Evolutionary conservation across 2,113 vertebrate genomes (phyloP).

Genomic region (Amblyopsis rosae): DNA sequence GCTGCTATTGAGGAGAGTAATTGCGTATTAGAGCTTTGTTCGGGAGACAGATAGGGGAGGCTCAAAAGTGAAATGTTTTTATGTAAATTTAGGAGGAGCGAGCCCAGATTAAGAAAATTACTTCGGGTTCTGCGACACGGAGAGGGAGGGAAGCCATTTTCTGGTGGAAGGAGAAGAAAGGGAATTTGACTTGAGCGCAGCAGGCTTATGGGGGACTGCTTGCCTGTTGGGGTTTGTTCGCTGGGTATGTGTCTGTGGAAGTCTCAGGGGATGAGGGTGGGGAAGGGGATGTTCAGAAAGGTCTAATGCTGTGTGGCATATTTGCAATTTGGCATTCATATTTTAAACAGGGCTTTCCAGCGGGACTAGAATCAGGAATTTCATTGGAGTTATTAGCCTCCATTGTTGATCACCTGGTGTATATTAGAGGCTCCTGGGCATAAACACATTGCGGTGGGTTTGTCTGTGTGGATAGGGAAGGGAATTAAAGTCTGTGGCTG

Average conservation of each 20-base stretch:
- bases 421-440: conserved; percentile 61
- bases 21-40: conserved; percentile 62
- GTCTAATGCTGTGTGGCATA: conserved; percentile 57
- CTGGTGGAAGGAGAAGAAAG: conserved; percentile 47
- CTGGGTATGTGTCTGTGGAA: conserved; percentile 43
- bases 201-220: conserved; percentile 40
- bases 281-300: conserved; percentile 15
- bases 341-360: conserved; percentile 62
- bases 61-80: conserved; percentile 67
- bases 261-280: conserved; percentile 49
- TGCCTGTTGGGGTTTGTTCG: conserved; percentile 51
- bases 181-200: conserved; percentile 26
- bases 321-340: conserved; percentile 65
- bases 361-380: conserved; percentile 62
- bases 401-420: conserved; percentile 70
- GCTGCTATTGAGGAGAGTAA: conserved; percentile 67
- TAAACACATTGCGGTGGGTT: conserved; percentile 46
- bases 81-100: conserved; percentile 61
- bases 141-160: conserved; percentile 52
- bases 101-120: conserved; percentile 58
- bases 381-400: conserved; percentile 70
- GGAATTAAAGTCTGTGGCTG: conserved; percentile 13
- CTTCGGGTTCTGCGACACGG: conserved; percentile 45
- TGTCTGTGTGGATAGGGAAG: conserved; percentile 24
- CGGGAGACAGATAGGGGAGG: conserved; percentile 44